Conservation (phyloP, 2,888 invertebrate species). For the Beris chalybata region DNA sequence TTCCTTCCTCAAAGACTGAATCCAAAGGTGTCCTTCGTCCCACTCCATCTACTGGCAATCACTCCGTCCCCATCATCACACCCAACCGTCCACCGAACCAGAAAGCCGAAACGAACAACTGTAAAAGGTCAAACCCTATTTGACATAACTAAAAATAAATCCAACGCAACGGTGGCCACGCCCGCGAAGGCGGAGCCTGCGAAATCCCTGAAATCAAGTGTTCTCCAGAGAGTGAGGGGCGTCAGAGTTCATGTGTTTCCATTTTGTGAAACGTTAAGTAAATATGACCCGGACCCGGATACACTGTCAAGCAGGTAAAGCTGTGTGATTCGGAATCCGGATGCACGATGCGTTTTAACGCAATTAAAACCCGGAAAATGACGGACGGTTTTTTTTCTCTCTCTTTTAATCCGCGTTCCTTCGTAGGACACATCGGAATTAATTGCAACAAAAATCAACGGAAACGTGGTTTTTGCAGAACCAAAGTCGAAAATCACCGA, state of each 20-base stretch:
- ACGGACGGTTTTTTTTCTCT: no score
- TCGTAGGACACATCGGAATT: no score
- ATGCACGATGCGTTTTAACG: no score
- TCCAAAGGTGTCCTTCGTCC: no score
- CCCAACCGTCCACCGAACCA: background rate
- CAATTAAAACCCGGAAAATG: no score
- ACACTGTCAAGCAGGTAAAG: slow-evolving; percentile 4
- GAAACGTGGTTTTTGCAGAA: no score
- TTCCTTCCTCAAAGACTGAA: background rate
- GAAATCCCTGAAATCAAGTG: slow-evolving; percentile 35
- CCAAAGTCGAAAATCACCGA: no score
- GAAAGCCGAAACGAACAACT: slow-evolving; percentile 30
- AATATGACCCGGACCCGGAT: slow-evolving; percentile 35
- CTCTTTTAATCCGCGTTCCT: no score
- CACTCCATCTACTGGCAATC: background rate
- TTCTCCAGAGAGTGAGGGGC: slow-evolving; percentile 32
- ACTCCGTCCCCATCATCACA: background rate
- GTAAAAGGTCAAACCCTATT: slow-evolving; percentile 40
- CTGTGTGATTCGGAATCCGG: background rate
- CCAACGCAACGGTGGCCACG: slow-evolving; percentile 25
- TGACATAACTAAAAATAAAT: slow-evolving; percentile 36
- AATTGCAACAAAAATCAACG: no score
- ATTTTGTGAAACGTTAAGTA: slow-evolving; percentile 41
- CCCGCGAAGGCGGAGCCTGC: slow-evolving; percentile 35
- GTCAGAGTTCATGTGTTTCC: slow-evolving; percentile 41